phyloP scores from a whole-genome alignment of 2,797 vertebrate genomes.

The Salarias fasciatus region DNA sequence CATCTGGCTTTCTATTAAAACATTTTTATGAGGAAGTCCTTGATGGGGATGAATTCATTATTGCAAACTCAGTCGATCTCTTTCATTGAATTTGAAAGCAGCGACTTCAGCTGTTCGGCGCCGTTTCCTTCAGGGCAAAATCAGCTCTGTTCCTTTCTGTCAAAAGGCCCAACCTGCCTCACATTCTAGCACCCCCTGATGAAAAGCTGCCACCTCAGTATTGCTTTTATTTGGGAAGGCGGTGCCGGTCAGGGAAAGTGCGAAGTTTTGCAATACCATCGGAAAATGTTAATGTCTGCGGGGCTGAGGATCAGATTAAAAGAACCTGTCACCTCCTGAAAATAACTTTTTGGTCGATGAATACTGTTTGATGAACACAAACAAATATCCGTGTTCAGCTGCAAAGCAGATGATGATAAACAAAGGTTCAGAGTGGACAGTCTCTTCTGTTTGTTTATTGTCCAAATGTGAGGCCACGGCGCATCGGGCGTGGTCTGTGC shows the following conservation, averaged over 20 bases:
- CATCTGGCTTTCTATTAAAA: conserved; percentile 27
- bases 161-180: conserved; percentile 34
- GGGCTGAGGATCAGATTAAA: conserved; percentile 8
- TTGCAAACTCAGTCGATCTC: conserved; percentile 15
- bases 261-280: conserved; percentile 26
- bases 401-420: conserved; percentile 13
- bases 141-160: conserved; percentile 33
- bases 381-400: neutral
- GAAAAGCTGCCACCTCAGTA: conserved; percentile 58
- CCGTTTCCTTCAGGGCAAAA: conserved; percentile 24
- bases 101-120: conserved; percentile 26
- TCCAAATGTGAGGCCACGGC: conserved; percentile 5
- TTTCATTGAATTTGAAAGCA: conserved; percentile 27
- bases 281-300: conserved; percentile 15
- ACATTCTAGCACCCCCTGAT: conserved; percentile 37
- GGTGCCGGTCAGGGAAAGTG: conserved; percentile 10
- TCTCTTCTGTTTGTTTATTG: conserved; percentile 1
- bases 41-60: conserved; percentile 28
- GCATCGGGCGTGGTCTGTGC: conserved; percentile 31
- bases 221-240: conserved; percentile 44
- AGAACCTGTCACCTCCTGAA: conserved; percentile 5
- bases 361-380: conserved; percentile 7
- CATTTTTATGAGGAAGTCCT: conserved; percentile 6
- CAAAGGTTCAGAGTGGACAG: conserved; percentile 8
- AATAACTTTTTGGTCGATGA: conserved; percentile 2